phyloP scores from a whole-genome alignment of 2,113 vertebrate genomes.

The Hylia prasina region DNA sequence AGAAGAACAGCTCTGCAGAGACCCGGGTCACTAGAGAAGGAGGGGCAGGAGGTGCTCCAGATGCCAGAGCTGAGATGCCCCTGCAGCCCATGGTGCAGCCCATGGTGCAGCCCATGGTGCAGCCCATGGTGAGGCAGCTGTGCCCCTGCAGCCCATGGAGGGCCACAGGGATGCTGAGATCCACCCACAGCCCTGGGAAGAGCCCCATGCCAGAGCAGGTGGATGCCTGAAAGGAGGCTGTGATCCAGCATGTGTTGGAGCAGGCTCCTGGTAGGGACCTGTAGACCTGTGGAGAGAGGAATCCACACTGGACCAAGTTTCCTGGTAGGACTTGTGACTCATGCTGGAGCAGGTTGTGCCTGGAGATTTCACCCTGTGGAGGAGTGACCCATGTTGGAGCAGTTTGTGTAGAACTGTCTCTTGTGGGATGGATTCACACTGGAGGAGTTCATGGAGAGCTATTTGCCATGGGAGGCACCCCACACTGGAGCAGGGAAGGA shows the following conservation, averaged over 20 bases:
- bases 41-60: rapidly evolving
- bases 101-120: neutral
- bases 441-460: neutral
- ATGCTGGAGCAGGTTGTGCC: neutral
- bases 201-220: rapidly evolving
- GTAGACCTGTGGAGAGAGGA: neutral
- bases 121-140: neutral
- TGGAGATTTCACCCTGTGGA: neutral
- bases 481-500: neutral
- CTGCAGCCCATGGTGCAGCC: neutral
- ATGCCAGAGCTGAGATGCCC: rapidly evolving
- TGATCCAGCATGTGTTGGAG: neutral
- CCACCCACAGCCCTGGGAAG: neutral
- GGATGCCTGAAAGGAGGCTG: neutral
- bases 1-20: neutral
- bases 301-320: neutral
- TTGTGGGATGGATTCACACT: neutral
- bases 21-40: neutral
- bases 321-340: neutral
- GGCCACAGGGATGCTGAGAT: rapidly evolving
- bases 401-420: neutral
- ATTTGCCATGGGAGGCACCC: neutral
- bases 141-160: neutral
- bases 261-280: neutral
- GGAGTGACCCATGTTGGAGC: neutral